Base-by-base conservation (phyloP, 2,888 invertebrate species). In the Standfussiana lucernea region DNA sequence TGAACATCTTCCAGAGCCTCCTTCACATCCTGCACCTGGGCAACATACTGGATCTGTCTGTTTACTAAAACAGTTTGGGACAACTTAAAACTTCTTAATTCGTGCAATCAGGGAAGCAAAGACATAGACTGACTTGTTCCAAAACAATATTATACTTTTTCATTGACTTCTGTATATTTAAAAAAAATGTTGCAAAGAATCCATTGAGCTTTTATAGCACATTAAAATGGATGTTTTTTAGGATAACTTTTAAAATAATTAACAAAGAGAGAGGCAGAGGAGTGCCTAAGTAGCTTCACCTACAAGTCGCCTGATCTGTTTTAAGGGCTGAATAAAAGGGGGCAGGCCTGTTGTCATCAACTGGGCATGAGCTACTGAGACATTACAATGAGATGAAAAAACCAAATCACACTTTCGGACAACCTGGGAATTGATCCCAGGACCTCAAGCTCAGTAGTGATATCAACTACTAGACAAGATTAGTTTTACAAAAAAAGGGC, bases 1-100 rank as follows among this genome's bases (percentile, higher is more conserved):
- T 93, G 91, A 11, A 90, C 90, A 80, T 88, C 89, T 24, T 92
- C 93, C 37, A 93, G 76, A 0, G 84, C 87, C 32, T 93, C 91
- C 79, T 96, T 94, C 0, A 84, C 90, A 88, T 94, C 91, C 82
- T 94, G 90, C 1, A 91, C 92, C 87, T 95, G 92, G 15, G 93
- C 90, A 37, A 95, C 91, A 91, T 93, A 95, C 50, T 95, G 94
- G 47, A 95, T 91, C 82, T 93, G 94, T 80, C 93, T 93, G 79
- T 95, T 94, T 62, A 95, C 96, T 96, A 89, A 47, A 91, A 91
- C 66, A 13, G 81, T 74, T 50, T 28, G 7, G 4, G 24, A 62
- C 0, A 24, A 50, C 5, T 59, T 72, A 3, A 56, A 37, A 45
- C 4, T 61, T 77, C 5, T n/a, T 69, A 62, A 53, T 50, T 61